Base-by-base conservation (phyloP, 2,888 invertebrate genomes). In the Agrochola macilenta region DNA sequence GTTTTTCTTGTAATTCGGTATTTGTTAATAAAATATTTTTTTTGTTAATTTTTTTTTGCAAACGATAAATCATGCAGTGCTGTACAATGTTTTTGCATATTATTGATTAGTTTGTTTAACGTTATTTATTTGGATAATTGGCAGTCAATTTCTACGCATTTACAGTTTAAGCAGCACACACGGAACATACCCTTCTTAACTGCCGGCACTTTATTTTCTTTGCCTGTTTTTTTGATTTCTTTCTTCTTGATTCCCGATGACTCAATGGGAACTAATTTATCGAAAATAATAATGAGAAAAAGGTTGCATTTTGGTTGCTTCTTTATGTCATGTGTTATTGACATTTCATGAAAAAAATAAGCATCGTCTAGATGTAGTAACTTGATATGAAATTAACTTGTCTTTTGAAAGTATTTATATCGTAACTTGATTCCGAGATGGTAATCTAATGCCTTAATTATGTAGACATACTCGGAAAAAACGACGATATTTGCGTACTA, bases 131-230 rank as follows among this genome's bases (percentile, higher is more conserved):
- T 68, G 69, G 35, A 52, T 76, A 86, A 69, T 79, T 79, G 68
- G 74, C 79, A 82, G 76, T 79, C 79, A 78, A 83, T 74, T 49
- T 61, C 71, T 78, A 68, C 69, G 75, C 82, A 78, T 89, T 78
- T 86, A 80, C 86, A 81, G 35, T 82, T 26, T 84, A 90, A 91
- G 90, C 91, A 83, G 87, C 90, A 91, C 90, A 91, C 88, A 77
- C 83, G 70, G 72, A 87, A 96, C 96, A 91, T 96, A 96, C 96
- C 96, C 95, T 95, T 96, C 85, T 95, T 96, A 78, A 87, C 85
- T 60, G 93, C 88, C 79, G 94, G 94, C 83, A 91, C 86, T 94
- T 93, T 95, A 87, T 94, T 96, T 87, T 96, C 96, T 92, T 96
- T 96, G 78, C 95, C 95, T 39, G 91, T 71, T 85, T 95, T 96